Conservation (phyloP, 2,797 vertebrate species). For the Clarias pachynema region DNA sequence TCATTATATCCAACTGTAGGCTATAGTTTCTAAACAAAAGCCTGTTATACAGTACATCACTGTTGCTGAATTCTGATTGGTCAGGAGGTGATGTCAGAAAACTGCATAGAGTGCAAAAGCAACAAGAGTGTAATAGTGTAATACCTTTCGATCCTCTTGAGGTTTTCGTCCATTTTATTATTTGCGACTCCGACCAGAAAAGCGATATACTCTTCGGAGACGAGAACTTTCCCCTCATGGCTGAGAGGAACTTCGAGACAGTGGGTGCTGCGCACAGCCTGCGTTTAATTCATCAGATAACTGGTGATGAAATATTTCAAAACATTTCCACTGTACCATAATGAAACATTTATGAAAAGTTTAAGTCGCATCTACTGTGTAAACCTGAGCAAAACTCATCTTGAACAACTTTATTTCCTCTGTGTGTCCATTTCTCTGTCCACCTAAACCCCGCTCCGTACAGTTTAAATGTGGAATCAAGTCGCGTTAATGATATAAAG, state of each 20-base stretch:
- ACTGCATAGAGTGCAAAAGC: neutral
- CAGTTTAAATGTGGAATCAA: neutral
- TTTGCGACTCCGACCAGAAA: conserved; percentile 85
- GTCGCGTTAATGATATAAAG: neutral
- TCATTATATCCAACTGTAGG: too few relatives aligned
- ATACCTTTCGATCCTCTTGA: conserved; percentile 84
- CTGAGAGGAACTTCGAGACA: conserved; percentile 90
- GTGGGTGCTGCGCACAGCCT: conserved; percentile 91
- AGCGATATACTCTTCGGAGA: conserved; percentile 83
- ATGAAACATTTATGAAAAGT: neutral
- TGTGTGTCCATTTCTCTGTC: neutral
- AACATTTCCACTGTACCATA: neutral
- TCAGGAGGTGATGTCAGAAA: neutral
- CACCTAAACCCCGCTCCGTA: neutral
- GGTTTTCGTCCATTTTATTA: conserved; percentile 91
- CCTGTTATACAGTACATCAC: neutral
- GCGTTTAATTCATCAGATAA: conserved; percentile 4
- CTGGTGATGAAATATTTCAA: neutral
- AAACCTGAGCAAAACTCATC: neutral
- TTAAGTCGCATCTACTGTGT: too few relatives aligned
- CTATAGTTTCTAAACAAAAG: neutral
- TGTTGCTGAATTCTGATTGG: neutral
- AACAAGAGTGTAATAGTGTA: neutral
- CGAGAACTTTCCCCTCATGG: conserved; percentile 78
- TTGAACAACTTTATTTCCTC: neutral